These are phyloP conservation scores for Rhea americana DNA, from an alignment of 2,113 vertebrate species.

Conservation along the genomic window DNA sequence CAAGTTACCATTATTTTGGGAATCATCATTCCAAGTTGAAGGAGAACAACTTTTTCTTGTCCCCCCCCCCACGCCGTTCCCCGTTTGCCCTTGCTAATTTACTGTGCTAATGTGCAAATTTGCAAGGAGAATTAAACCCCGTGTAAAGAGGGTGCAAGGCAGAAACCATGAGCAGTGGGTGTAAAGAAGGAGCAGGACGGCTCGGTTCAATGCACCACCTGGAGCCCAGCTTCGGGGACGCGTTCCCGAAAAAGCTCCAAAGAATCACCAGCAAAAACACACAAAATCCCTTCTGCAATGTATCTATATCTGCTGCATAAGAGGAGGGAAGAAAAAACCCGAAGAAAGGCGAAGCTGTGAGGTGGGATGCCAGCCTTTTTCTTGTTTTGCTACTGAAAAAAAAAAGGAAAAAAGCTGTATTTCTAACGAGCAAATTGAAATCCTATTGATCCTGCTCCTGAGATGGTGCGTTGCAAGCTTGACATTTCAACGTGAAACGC, in stretches of 20 bases:
- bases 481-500: conserved; percentile 70
- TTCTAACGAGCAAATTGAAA: conserved; percentile 71
- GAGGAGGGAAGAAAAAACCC: not conserved
- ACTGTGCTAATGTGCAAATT: not conserved
- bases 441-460: conserved; percentile 57
- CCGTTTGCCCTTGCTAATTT: not conserved
- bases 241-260: not conserved
- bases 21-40: not conserved
- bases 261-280: no score
- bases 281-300: not conserved
- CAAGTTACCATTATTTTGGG: not conserved
- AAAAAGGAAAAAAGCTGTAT: conserved; percentile 37
- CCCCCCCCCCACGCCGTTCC: not conserved
- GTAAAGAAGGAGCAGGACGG: not conserved
- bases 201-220: conserved; percentile 23
- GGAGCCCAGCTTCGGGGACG: no score
- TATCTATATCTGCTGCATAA: not conserved
- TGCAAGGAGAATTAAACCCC: not conserved
- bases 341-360: not conserved
- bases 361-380: not conserved
- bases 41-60: not conserved
- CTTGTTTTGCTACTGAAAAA: conserved; percentile 48
- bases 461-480: conserved; percentile 56
- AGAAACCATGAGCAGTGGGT: conserved; percentile 30
- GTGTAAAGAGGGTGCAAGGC: conserved; percentile 28